Conservation (phyloP, 2,888 invertebrate genomes). For the Aproaerema taeniolella region DNA sequence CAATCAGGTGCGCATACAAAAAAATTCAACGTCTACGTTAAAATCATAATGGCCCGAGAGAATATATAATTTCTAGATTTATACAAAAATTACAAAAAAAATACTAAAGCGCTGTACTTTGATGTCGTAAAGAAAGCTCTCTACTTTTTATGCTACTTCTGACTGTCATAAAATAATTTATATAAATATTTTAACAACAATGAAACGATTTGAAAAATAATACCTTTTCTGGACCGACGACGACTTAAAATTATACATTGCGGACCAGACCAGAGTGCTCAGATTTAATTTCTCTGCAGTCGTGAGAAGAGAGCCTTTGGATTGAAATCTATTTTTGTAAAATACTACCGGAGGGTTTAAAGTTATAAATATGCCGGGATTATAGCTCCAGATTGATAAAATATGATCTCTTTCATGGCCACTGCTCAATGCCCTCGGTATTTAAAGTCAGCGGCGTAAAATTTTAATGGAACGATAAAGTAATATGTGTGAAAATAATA, state of each 20-base stretch:
- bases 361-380: conserved; percentile 35
- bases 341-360: conserved; percentile 26
- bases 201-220: no score
- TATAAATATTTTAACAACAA: no score
- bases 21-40: no score
- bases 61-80: no score
- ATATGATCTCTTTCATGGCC: conserved; percentile 29
- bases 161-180: no score
- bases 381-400: conserved; percentile 32
- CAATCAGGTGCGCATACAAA: no score
- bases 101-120: no score
- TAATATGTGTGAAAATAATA: no score
- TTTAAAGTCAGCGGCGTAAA: conserved; percentile 2
- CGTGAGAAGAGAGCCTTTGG: conserved; percentile 23
- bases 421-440: conserved; percentile 11
- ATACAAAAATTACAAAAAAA: no score
- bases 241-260: neutral
- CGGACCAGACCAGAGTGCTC: neutral
- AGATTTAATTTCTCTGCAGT: conserved; percentile 27
- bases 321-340: conserved; percentile 26
- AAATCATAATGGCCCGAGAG: no score
- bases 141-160: no score
- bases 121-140: no score
- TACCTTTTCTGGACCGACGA: neutral
- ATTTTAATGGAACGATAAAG: neutral